These are phyloP conservation scores for Anolis sagrei DNA, from an alignment of 2,113 vertebrate genomes.

Conservation along the genomic window DNA sequence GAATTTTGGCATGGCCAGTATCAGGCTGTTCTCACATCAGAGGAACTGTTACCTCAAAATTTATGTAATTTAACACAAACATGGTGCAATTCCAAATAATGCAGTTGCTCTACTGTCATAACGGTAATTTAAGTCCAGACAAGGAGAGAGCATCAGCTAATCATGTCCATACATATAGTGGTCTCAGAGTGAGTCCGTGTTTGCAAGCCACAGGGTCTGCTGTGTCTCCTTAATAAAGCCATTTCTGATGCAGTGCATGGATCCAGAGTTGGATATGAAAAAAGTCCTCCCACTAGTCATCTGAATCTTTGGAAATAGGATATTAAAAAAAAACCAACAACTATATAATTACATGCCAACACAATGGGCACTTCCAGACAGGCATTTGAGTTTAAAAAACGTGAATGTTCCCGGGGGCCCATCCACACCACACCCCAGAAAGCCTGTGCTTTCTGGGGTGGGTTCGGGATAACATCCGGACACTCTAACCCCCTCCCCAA, in stretches of 20 bases:
- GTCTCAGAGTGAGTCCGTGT: neutral
- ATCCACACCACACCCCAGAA: too few relatives aligned
- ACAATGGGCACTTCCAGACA: too few relatives aligned
- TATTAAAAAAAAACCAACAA: neutral
- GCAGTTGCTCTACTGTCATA: neutral
- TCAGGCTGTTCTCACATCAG: conserved; percentile 15
- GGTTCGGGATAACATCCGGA: too few relatives aligned
- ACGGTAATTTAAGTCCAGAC: neutral
- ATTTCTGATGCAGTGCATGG: neutral
- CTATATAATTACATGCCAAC: conserved; percentile 6
- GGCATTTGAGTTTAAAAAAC: too few relatives aligned
- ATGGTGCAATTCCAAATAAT: neutral
- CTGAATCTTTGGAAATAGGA: neutral
- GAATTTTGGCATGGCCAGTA: conserved; percentile 11
- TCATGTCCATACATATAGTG: neutral
- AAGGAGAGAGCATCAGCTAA: neutral
- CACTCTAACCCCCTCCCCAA: too few relatives aligned
- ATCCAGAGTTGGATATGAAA: neutral
- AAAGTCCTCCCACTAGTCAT: neutral
- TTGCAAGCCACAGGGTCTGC: neutral
- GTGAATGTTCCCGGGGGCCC: too few relatives aligned
- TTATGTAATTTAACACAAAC: conserved; percentile 1
- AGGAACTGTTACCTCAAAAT: neutral
- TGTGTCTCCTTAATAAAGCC: neutral
- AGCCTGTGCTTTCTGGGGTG: too few relatives aligned